These are phyloP conservation scores for Chloebia gouldiae DNA, from an alignment of 2,113 vertebrate genomes.

Conservation along the genomic window DNA sequence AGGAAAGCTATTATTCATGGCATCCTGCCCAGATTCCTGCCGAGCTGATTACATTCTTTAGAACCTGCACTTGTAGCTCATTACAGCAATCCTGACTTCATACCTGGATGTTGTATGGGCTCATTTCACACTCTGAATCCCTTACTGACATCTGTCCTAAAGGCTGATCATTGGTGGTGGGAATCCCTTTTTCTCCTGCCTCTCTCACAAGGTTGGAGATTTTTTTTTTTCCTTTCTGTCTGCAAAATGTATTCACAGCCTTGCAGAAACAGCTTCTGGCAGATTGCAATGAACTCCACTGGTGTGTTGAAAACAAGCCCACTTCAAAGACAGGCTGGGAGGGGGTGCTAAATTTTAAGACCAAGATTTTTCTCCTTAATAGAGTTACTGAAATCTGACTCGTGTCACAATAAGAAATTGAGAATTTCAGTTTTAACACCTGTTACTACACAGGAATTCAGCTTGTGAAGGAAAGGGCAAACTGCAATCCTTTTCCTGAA, in stretches of 20 bases:
- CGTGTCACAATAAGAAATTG: background rate
- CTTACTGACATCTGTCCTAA: background rate
- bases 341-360: accelerated
- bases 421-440: background rate
- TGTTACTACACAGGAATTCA: background rate
- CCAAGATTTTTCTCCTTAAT: background rate
- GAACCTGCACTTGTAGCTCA: background rate
- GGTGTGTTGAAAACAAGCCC: background rate
- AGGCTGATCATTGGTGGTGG: background rate
- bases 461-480: background rate
- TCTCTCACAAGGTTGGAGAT: background rate
- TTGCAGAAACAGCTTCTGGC: background rate
- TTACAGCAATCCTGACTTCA: background rate
- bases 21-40: constrained; percentile 35
- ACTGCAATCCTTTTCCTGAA: background rate
- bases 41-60: background rate
- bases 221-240: background rate
- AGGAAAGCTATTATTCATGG: background rate
- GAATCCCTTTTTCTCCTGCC: background rate
- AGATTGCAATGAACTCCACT: background rate
- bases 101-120: background rate
- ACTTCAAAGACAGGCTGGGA: background rate
- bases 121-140: background rate
- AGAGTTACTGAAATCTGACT: background rate
- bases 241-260: background rate